Evolutionary conservation across 2,797 vertebrate species (phyloP).

Genomic region (Gymnodraco acuticeps): DNA sequence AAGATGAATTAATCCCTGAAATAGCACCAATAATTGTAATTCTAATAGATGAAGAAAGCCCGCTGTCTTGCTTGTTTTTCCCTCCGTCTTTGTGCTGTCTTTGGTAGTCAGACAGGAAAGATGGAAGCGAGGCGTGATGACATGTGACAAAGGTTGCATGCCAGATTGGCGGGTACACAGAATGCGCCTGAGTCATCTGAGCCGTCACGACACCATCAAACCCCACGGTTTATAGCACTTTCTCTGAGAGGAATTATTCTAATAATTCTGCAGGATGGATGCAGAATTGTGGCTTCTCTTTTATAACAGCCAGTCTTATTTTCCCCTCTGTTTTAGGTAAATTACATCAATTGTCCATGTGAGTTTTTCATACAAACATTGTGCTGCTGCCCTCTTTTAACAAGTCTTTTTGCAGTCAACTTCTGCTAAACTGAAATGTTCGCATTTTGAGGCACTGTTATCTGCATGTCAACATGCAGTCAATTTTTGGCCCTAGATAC

Average conservation of each 20-base stretch:
- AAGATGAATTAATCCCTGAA: conserved; percentile 4
- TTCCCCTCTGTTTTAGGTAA: not conserved
- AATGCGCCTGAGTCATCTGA: conserved; percentile 72
- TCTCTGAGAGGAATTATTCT: conserved; percentile 36
- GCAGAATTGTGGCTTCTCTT: not conserved
- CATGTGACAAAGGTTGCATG: conserved; percentile 73
- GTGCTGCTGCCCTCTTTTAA: not conserved
- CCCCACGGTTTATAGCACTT: conserved; percentile 49
- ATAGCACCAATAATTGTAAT: conserved; percentile 9
- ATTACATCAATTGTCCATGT: not conserved
- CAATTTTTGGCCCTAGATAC: not conserved
- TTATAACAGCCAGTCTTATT: not conserved
- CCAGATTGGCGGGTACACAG: conserved; percentile 79
- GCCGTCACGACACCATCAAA: conserved; percentile 58
- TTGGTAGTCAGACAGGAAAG: conserved; percentile 55
- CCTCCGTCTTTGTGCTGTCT: conserved; percentile 28
- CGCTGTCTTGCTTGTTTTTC: conserved; percentile 37
- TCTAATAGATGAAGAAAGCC: conserved; percentile 14
- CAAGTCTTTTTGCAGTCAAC: not conserved
- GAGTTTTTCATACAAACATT: not conserved
- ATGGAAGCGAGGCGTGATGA: conserved; percentile 73
- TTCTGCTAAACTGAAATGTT: not conserved
- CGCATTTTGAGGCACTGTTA: not conserved
- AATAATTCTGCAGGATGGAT: conserved; percentile 22
- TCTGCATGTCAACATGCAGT: not conserved